Evolutionary conservation across 2,113 vertebrate species (phyloP).

Genomic region (Osmerus mordax): DNA sequence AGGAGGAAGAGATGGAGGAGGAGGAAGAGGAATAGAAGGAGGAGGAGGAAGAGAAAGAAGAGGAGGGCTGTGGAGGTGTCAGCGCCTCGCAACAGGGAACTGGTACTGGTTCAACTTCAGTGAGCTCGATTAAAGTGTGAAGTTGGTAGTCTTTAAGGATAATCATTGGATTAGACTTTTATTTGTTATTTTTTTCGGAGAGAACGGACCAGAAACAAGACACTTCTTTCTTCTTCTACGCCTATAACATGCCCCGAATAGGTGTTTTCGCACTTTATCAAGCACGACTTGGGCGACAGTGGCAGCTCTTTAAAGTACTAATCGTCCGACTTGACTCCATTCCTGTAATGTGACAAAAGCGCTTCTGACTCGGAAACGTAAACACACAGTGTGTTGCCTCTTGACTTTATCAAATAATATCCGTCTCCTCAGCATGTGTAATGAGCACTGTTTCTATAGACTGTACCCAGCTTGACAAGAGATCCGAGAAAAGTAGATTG

Average conservation of each 20-base stretch:
- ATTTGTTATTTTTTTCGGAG: neutral
- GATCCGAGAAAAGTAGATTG: neutral
- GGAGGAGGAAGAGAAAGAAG: too few species aligned
- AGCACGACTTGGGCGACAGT: too few species aligned
- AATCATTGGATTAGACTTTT: neutral
- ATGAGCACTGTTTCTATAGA: slow-evolving; percentile 9
- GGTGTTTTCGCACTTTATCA: too few species aligned
- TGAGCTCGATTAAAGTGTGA: neutral
- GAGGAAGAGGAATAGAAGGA: too few species aligned
- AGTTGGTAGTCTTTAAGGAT: neutral
- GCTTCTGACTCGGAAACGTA: too few species aligned
- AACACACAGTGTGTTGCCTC: neutral
- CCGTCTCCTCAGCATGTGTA: neutral
- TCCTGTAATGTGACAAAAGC: too few species aligned
- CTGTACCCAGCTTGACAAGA: neutral
- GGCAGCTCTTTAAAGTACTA: too few species aligned
- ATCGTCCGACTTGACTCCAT: too few species aligned
- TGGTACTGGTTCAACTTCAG: neutral
- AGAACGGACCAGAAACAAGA: too few species aligned
- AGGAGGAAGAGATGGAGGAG: too few species aligned
- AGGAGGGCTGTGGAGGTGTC: neutral
- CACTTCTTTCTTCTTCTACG: too few species aligned
- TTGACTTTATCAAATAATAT: neutral
- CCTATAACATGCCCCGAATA: too few species aligned
- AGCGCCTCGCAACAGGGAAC: neutral